Evolutionary conservation across 2,888 invertebrate species (phyloP), one percentile per base, ranked within the genome.

Genomic region (Syritta pipiens): DNA sequence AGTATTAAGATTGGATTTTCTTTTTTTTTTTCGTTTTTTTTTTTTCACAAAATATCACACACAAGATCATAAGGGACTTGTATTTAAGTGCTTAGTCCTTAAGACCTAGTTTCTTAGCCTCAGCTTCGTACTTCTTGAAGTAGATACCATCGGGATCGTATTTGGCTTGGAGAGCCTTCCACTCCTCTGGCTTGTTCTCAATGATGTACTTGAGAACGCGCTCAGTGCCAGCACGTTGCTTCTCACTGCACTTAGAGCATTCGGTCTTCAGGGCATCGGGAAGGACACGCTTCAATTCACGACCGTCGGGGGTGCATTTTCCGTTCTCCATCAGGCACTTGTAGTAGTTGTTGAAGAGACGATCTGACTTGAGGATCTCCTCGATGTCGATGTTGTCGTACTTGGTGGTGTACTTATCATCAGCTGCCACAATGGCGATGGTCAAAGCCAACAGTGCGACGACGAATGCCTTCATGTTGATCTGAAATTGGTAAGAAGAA

Each of bases 251-350:
- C 85, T 93, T 93, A 59, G 84, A 83, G 86, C 94, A 95, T 51
- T 92, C 92, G 2, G 91, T 92, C 81, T 91, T 88, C 37, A 94
- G 86, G 0, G 95, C 95, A 81, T 95, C 95, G 0, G 94, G 94
- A 1, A 95, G 89, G 1, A 91, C 88, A 92, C 93, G 90, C 89
- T 93, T 94, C 7, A 94, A 88, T 86, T 93, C 93, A 81, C 91
- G 90, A 75, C 91, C 94, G 81, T 94, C 94, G 7, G 93, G 90
- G 4, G 91, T 93, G 87, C 94, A 94, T 63, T 90, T 91, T 5
- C 92, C 92, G 60, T 87, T 89, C 0, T 91, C 93, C 83, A 93
- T 83, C 5, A 94, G 84, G 83, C 94, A 94, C 82, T 93, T 91
- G 72, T 91, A 88, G 85, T 94, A 93, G 42, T 91, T 91, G 6